Conservation (phyloP, 2,888 invertebrate genomes). For the Cerceris ruficornis region DNA sequence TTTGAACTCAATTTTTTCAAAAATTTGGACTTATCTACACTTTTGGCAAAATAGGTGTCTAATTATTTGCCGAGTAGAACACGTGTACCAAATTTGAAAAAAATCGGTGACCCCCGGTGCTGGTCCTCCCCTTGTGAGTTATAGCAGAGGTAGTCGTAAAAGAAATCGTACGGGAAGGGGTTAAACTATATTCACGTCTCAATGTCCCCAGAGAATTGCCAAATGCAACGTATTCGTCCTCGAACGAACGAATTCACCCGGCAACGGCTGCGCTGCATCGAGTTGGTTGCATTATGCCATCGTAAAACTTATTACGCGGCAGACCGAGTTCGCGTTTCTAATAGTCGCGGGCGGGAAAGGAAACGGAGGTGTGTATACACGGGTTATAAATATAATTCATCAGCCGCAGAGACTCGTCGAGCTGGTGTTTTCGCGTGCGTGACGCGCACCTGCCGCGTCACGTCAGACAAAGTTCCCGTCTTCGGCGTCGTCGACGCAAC, state of each 20-base stretch:
- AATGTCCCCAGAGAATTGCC: too few relatives aligned
- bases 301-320: neutral
- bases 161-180: too few relatives aligned
- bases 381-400: slow-evolving; percentile 70
- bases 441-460: slow-evolving; percentile 70
- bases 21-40: too few relatives aligned
- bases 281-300: neutral
- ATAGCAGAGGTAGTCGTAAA: too few relatives aligned
- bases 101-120: too few relatives aligned
- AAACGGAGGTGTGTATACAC: neutral
- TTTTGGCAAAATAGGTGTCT: too few relatives aligned
- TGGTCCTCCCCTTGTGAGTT: too few relatives aligned
- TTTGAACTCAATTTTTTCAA: too few relatives aligned
- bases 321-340: neutral
- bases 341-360: slow-evolving; percentile 1
- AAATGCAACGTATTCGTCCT: too few relatives aligned
- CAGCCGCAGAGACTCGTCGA: slow-evolving; percentile 60
- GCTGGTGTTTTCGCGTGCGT: slow-evolving; percentile 66
- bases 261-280: neutral
- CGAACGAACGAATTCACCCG: neutral
- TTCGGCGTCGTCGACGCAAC: slow-evolving; percentile 22
- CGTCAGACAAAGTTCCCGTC: slow-evolving; percentile 52
- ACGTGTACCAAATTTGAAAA: too few relatives aligned
- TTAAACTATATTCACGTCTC: too few relatives aligned
- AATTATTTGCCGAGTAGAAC: too few relatives aligned